Base-by-base conservation (phyloP, 2,888 invertebrate species). In the Mycalesis mineus region DNA sequence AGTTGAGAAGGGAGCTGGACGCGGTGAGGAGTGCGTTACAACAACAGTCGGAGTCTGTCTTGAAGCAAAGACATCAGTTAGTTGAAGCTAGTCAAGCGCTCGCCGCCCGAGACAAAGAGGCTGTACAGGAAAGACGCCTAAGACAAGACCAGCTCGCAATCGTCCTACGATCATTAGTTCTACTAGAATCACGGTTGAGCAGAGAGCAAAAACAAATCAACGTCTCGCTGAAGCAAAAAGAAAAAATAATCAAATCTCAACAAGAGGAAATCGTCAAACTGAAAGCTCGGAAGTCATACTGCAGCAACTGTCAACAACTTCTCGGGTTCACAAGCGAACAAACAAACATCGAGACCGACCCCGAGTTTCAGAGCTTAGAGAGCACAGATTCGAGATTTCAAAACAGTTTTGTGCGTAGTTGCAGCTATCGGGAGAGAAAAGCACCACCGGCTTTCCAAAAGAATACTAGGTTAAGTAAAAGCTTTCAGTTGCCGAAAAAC, bases 191-290 rank as follows among this genome's bases (percentile, higher is more conserved):
- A 7, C 90, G 94, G 7, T 84, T 95, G 22, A 91, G 92, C 48
- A 92, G 93, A 73, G 95, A 95, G 75, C 94, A 95, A 73, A 92
- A 93, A 68, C 92, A 92, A 68, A 94, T 95, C 65, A 91, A 92
- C 59, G 91, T 92, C 56, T 91, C 93, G 50, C 86, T 95, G 14
- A 91, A 91, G 60, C 94, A 94, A 72, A 94, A 94, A 74, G 95
- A 95, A 73, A 92, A 91, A 71, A 91, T 94, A 47, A 94, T 95
- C 61, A 91, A 92, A 71, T 90, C 92, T 57, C 95, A 95, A 73
- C 92, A 92, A 69, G 91, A 92, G 63, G 93, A 95, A 78, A 94
- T 95, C 62, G 84, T 91, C 8, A 92, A 92, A 75, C 84, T 94
- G 29, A 90, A 93, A 69, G 84, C 91, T 0, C 84, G 89, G 36